These are phyloP conservation scores for Brachyalestes nurse DNA, from an alignment of 2,797 vertebrate genomes.

Conservation along the genomic window DNA sequence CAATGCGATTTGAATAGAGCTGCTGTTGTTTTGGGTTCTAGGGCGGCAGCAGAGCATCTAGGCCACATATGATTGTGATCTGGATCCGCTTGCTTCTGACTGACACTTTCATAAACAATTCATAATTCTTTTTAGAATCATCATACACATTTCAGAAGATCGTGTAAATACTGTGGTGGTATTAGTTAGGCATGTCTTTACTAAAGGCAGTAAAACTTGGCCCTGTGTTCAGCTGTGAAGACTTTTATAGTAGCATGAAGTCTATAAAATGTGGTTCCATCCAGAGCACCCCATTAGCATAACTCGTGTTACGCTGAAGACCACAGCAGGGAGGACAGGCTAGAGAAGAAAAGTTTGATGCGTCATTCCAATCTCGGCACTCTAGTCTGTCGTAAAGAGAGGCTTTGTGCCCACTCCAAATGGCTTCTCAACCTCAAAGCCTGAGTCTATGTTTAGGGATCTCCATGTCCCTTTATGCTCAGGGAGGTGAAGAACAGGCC, in stretches of 20 bases:
- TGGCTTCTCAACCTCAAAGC: constrained; percentile 12
- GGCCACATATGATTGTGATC: neutral
- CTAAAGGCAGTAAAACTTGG: neutral
- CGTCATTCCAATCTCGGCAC: neutral
- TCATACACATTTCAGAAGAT: neutral
- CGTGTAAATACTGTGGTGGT: neutral
- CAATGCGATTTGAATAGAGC: constrained; percentile 40
- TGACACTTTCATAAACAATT: constrained; percentile 6
- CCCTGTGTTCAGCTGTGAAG: neutral
- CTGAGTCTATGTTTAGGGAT: constrained; percentile 8
- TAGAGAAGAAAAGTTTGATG: neutral
- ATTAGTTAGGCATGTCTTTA: neutral
- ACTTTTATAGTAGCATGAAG: neutral
- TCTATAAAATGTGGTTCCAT: neutral
- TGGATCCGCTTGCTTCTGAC: neutral
- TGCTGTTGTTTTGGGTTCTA: constrained; percentile 13
- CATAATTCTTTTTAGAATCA: neutral
- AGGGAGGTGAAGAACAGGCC: constrained; percentile 41
- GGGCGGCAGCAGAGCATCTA: neutral
- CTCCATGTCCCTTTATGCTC: constrained; percentile 13
- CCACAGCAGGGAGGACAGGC: neutral
- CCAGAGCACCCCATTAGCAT: neutral
- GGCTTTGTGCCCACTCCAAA: constrained; percentile 19
- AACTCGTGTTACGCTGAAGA: constrained; percentile 2
- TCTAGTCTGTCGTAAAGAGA: neutral